Evolutionary conservation across 2,888 invertebrate species (phyloP), one percentile per base, ranked within the genome.

Genomic region (Pasiphila rectangulata): DNA sequence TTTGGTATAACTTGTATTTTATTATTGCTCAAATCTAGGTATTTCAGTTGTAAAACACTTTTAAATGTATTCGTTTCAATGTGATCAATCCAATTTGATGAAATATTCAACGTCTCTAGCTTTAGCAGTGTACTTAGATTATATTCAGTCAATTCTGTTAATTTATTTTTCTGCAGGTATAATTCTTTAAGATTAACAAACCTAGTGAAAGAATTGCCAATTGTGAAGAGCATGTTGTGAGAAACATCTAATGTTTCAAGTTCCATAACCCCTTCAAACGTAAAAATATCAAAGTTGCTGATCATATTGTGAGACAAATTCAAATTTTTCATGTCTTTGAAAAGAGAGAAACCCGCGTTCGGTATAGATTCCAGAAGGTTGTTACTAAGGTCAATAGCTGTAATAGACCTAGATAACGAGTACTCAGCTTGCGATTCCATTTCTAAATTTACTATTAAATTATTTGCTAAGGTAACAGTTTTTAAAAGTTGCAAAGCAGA

Each of bases 1-100:
- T 49, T 41, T 20, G 32, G 13, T 36, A 56, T 39, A 1, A 2
- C 10, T 13, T 29, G 6, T 20, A 56, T 15, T 35, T 39, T 34
- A 16, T 56, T 56, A 7, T 45, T 9, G 10, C 45, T 42, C 5
- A 54, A 32, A 6, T 56, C 56, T 29, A 56, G 32, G 24, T 43
- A 35, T 36, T 44, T 19, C 13, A 49, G 34, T 17, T 21, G 6
- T 5, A 24, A 5, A 5, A 39, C 15, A n/a, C 6, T 44, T 39
- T 44, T 49, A 15, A 49, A 49, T 1, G 39, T 19, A 12, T 44
- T 40, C 12, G 4, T 40, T 29, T 49, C 48, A 7, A 49, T 10
- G n/a, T 17, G 7, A 9, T 30, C 39, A 6, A 49, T 43, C 0
- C 6, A 0, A n/a, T 49, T 49, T 10, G 43, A 44, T 10, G 48